phyloP scores from a whole-genome alignment of 2,113 vertebrate species.

The Manacus vitellinus region DNA sequence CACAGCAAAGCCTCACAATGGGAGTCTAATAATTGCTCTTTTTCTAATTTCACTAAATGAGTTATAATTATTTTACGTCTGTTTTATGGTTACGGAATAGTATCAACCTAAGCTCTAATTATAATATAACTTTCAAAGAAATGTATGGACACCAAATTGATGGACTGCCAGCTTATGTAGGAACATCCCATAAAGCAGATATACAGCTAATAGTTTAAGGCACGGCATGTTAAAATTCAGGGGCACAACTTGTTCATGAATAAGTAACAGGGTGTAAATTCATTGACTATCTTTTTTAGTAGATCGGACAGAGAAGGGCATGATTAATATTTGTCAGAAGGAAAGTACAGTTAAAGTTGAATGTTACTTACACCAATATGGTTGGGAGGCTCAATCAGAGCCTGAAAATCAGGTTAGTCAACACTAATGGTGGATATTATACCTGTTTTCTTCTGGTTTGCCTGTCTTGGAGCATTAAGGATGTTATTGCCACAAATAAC shows the following conservation, averaged over 20 bases:
- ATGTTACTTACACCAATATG: neutral
- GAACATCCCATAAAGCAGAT: constrained; percentile 80
- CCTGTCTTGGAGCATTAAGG: neutral
- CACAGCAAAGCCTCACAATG: constrained; percentile 83
- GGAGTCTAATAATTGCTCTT: constrained; percentile 86
- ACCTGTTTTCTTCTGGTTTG: neutral
- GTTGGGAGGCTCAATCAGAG: neutral
- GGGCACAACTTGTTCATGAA: constrained; percentile 76
- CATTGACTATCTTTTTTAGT: constrained; percentile 45
- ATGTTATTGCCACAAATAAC: neutral
- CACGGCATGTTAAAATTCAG: constrained; percentile 75
- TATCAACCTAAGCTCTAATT: constrained; percentile 86
- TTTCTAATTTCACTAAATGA: constrained; percentile 88
- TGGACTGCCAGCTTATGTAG: constrained; percentile 76
- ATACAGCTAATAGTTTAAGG: constrained; percentile 78
- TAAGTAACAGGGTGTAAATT: constrained; percentile 73
- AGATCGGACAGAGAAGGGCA: constrained; percentile 26
- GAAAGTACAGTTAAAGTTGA: constrained; percentile 43
- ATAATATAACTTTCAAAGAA: constrained; percentile 80
- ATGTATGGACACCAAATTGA: constrained; percentile 84
- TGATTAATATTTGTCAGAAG: constrained; percentile 48
- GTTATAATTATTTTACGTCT: constrained; percentile 89
- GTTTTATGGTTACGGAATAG: constrained; percentile 83
- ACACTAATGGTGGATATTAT: neutral
- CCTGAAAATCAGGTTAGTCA: neutral